These are phyloP conservation scores for Macrosoma leucophasiata DNA, from an alignment of 2,888 invertebrate species.

Conservation along the genomic window DNA sequence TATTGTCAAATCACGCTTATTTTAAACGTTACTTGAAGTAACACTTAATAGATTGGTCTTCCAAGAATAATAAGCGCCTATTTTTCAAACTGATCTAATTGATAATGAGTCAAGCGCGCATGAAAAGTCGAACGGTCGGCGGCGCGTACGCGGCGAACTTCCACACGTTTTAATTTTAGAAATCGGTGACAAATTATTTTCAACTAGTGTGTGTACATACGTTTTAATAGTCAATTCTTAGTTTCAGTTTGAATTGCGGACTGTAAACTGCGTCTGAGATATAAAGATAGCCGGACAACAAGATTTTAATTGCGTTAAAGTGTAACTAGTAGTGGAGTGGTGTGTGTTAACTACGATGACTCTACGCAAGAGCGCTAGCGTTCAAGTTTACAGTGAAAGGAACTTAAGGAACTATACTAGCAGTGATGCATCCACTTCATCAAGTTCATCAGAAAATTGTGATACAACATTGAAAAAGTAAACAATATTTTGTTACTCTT, in stretches of 20 bases:
- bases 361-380: slow-evolving; percentile 41
- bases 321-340: no score
- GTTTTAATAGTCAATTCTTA: slow-evolving; percentile 31
- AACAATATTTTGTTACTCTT: slow-evolving; percentile 17
- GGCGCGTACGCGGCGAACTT: slow-evolving; percentile 31
- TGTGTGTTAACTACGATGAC: slow-evolving; percentile 22
- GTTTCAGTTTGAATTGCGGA: slow-evolving; percentile 33
- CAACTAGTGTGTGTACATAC: slow-evolving; percentile 29
- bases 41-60: no score
- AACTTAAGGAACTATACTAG: slow-evolving; percentile 48
- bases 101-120: slow-evolving; percentile 41
- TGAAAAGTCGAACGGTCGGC: slow-evolving; percentile 31
- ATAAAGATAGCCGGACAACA: no score
- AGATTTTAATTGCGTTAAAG: no score
- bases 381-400: slow-evolving; percentile 42
- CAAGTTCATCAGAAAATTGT: slow-evolving; percentile 45
- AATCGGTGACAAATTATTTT: slow-evolving; percentile 52
- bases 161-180: slow-evolving; percentile 56
- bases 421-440: slow-evolving; percentile 52
- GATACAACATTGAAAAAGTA: slow-evolving; percentile 59
- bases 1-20: no score
- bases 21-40: no score
- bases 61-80: slow-evolving; percentile 10
- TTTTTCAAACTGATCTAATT: slow-evolving; percentile 41
- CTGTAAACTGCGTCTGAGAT: no score